Evolutionary conservation across 2,113 vertebrate species (phyloP).

Genomic region (Leptocoma aspasia): DNA sequence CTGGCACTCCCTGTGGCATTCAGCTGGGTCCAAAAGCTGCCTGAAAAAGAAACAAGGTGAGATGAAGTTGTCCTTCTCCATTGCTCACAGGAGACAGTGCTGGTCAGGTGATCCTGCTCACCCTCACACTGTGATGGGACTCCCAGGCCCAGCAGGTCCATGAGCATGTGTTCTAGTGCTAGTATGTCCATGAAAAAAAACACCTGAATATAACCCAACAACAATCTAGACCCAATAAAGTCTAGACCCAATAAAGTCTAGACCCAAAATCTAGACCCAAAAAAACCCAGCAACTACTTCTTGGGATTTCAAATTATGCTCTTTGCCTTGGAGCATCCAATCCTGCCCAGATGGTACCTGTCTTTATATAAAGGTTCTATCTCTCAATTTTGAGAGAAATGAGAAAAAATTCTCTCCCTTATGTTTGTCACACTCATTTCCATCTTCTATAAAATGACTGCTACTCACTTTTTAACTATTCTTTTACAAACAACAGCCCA

Average conservation of each 20-base stretch:
- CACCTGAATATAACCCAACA: neutral
- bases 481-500: neutral
- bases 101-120: neutral
- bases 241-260: neutral
- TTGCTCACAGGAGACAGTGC: neutral
- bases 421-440: neutral
- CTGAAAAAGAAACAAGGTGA: neutral
- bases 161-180: neutral
- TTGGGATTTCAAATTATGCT: neutral
- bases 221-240: neutral
- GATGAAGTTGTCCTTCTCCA: neutral
- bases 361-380: neutral
- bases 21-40: neutral
- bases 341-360: neutral
- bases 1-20: neutral
- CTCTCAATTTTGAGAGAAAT: neutral
- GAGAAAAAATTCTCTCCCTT: neutral
- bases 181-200: neutral
- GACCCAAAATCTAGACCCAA: neutral
- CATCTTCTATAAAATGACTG: neutral
- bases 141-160: neutral
- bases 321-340: neutral
- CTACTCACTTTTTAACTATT: neutral
- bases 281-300: rapidly evolving
- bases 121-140: rapidly evolving